Base-by-base conservation (phyloP, 2,888 invertebrate species). In the Pachydiplax longipennis region DNA sequence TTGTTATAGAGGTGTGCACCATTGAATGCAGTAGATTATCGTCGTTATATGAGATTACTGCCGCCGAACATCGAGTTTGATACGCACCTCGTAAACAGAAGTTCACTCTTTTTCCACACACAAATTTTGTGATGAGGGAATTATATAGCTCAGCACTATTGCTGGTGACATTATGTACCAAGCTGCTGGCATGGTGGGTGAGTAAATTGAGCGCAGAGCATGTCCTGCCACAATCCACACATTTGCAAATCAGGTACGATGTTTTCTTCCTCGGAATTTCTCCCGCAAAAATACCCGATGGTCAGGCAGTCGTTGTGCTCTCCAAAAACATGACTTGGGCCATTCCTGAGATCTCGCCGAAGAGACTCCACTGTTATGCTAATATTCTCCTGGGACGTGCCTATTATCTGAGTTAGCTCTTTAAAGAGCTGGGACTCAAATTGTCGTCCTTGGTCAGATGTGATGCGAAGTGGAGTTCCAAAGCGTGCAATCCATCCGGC, bases 261-360 rank as follows among this genome's bases (percentile, higher is more conserved):
- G 44, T 91, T 91, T 35, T 37, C 35, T 53, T 91, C 90, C 18
- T 90, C 91, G 80, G 44, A 48, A 61, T 91, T 91, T 80, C 58
- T 5, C 10, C 82, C 90, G 53, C 91, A 91, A 80, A 91, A 91
- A 40, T 91, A 91, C 10, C 48, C 48, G 2, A 53, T 4, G 4
- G 44, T 53, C 10, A 80, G 80, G 48, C 91, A 91, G 12, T 80
- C n/a, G 15, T 53, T 8, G 58, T 91, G 91, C 2, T 91, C 91
- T 5, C 91, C 90, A 31, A 91, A 91, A 40, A 91, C 91, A 80
- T 91, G 91, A 31, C 91, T 90, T 73, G 91, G 91, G 15, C 91
- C 18, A n/a, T n/a, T n/a, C n/a, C n/a, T n/a, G n/a, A n/a, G n/a
- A n/a, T n/a, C n/a, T n/a, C n/a, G n/a, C n/a, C 81, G 53, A 22